A percentile compares a stretch with the other conserved stretches of the same genome.
phyloP scores from a whole-genome alignment of 2,113 vertebrate genomes.

The Tyto alba region DNA sequence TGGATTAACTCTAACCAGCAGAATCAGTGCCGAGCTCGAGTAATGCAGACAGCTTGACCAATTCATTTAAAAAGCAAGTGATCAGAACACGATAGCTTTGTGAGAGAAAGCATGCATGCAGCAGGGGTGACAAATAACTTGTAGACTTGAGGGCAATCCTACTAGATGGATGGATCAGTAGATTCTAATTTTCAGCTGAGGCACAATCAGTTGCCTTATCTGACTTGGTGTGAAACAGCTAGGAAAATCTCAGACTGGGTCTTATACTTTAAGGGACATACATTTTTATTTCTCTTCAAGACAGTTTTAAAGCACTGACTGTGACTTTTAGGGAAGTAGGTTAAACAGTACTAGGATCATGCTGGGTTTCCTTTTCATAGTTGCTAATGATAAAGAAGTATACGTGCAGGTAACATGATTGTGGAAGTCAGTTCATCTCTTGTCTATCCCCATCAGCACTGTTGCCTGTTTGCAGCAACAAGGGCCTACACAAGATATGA shows the following conservation, averaged over 20 bases:
- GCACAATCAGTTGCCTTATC: neutral
- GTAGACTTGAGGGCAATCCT: neutral
- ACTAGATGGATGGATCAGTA: neutral
- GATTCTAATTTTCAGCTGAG: neutral
- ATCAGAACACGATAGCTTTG: neutral
- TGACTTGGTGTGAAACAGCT: neutral
- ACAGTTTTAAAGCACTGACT: neutral
- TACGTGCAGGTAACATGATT: neutral
- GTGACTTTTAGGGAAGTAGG: neutral
- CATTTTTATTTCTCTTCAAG: neutral
- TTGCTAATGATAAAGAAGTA: neutral
- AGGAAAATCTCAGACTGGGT: neutral
- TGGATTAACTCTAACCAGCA: neutral
- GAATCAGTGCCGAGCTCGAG: neutral
- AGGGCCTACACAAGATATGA: neutral
- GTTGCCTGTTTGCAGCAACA: neutral
- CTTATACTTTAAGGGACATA: neutral
- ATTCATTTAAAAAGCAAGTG: neutral
- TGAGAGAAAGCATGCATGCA: neutral
- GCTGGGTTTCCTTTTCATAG: neutral
- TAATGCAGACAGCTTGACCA: neutral
- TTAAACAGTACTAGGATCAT: neutral
- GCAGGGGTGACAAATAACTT: neutral
- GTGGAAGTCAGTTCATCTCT: neutral
- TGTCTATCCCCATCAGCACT: neutral